Base-by-base conservation (phyloP, 1,140 invertebrate genomes). In the Polyergus mexicanus region DNA sequence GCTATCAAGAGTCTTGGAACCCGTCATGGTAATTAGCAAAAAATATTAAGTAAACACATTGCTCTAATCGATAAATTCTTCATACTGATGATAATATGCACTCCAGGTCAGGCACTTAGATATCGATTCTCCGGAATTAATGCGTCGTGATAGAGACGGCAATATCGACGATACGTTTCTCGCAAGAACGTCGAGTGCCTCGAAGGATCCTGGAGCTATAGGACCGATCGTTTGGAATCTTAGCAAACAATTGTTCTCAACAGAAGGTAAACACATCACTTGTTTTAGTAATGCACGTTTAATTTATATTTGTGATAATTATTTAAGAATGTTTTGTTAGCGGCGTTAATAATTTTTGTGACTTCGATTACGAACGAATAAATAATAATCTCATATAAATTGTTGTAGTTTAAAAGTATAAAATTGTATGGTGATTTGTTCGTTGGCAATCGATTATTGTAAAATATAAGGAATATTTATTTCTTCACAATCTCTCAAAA, bases 201-300 rank as follows among this genome's bases (percentile, higher is more conserved):
- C 91, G 5, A 96, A 96, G 88, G 97, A 98, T 95, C 97, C 97
- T 1, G 98, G 97, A n/a, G 97, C 98, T n/a, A 95, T 98, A 35
- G 97, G 97, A 0, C 98, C 98, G 0, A 94, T 98, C 62, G 97
- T 98, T 3, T 98, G 97, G 97, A 96, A 98, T 92, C 92, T 97
- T 65, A 97, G 97, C 22, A 92, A 89, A 78, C 92, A 92, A 58
- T 90, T 91, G 28, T 81, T 86, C 6, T 86, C 91, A 8, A 77
- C 88, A 11, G 92, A 94, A 92, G 94, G 94, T 94, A 91, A 65
- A 10, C 28, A 51, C 60, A n/a, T 81, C 51, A n/a, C 16, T 56
- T 11, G 7, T 51, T 44, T 3, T 4, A n/a, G 35, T 5, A 47
- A 0, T 28, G 6, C 11, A 47, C 11, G 0, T n/a, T 71, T 28